Evolutionary conservation across 2,888 invertebrate genomes (phyloP).

Genomic region (Latheticus oryzae): DNA sequence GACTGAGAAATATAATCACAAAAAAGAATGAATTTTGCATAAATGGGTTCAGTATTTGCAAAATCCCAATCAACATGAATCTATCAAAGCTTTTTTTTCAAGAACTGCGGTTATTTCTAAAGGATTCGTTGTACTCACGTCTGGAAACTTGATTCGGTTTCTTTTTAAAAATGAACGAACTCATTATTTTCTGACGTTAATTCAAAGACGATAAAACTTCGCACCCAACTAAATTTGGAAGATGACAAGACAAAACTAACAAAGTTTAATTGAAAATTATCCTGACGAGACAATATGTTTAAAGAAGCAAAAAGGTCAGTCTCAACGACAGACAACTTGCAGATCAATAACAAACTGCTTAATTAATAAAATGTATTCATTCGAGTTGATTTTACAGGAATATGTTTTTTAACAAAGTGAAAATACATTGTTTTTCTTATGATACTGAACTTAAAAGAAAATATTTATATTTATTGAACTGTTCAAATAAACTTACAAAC

Average conservation of each 20-base stretch:
- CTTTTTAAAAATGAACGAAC: constrained; percentile 12
- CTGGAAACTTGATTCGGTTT: constrained; percentile 11
- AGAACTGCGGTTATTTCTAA: constrained; percentile 11
- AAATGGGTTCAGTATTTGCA: too few species aligned
- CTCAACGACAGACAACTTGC: constrained; percentile 7
- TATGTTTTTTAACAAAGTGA: too few species aligned
- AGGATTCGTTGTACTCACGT: constrained; percentile 12
- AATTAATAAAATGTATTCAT: constrained; percentile 3
- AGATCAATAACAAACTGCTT: constrained; percentile 6
- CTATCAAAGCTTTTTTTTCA: constrained; percentile 11
- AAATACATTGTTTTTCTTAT: too few species aligned
- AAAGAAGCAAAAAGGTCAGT: constrained; percentile 8
- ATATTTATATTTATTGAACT: neutral
- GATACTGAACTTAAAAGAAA: neutral
- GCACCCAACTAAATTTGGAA: neutral
- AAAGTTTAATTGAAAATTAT: constrained; percentile 17
- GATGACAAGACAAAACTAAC: constrained; percentile 5
- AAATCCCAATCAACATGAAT: constrained; percentile 14
- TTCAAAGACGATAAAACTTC: constrained; percentile 4
- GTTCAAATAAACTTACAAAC: constrained; percentile 1
- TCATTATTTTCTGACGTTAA: too few species aligned
- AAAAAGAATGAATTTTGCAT: too few species aligned
- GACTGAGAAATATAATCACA: too few species aligned
- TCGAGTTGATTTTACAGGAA: too few species aligned
- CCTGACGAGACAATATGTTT: constrained; percentile 5